These are phyloP conservation scores for Metridium senile DNA, from an alignment of 92 coral and sea anemone genomes.

Conservation along the genomic window DNA sequence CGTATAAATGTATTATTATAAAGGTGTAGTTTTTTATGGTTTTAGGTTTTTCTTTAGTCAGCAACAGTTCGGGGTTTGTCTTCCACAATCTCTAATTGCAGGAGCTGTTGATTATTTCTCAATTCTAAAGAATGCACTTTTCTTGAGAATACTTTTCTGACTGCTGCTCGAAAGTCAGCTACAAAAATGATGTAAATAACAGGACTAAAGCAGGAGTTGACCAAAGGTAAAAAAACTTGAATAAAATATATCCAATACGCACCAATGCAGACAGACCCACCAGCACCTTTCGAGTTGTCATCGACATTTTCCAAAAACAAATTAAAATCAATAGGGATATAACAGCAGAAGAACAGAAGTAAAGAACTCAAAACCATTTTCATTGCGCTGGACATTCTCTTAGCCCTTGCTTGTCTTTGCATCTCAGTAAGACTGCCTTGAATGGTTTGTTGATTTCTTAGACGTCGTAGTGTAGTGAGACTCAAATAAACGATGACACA, in stretches of 20 bases:
- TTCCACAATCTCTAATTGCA: no score
- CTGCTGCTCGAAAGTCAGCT: slow-evolving; percentile 1
- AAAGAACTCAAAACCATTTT: slow-evolving; percentile 11
- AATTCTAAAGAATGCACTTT: background rate
- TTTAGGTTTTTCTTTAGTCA: no score
- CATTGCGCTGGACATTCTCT: background rate
- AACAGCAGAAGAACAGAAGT: background rate
- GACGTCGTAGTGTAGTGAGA: background rate
- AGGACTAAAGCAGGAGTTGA: slow-evolving; percentile 15
- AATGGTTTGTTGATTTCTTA: background rate
- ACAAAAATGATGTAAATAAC: background rate
- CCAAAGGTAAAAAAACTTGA: background rate
- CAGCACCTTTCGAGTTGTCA: background rate
- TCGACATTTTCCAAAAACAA: background rate
- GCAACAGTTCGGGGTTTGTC: no score
- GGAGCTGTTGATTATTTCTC: background rate
- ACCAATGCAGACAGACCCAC: background rate
- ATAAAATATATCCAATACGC: background rate
- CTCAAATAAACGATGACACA: background rate
- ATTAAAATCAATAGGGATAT: background rate
- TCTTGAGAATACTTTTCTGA: background rate
- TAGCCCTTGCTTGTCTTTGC: slow-evolving; percentile 1
- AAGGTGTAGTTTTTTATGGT: no score
- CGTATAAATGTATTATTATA: no score
- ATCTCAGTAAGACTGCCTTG: background rate